Evolutionary conservation across 2,888 invertebrate species (phyloP).

Genomic region (Cheilosia soror): DNA sequence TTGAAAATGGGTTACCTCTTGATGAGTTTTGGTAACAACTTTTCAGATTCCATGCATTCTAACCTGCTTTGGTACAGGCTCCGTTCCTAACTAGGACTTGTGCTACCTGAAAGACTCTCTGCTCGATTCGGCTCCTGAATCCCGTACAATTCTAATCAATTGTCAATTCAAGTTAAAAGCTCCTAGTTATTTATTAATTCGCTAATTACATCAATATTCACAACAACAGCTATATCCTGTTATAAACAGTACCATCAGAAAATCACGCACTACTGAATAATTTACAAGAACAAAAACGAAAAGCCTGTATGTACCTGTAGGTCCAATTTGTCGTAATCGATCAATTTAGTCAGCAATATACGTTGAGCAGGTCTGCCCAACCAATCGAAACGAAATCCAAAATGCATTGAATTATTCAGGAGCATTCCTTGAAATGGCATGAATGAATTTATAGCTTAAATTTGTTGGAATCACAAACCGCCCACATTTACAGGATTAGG

Average conservation of each 20-base stretch:
- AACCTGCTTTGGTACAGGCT: no score
- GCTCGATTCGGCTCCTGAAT: no score
- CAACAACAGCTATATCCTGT: no score
- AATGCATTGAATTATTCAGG: conserved; percentile 54
- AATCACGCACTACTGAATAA: conserved; percentile 21
- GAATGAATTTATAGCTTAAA: conserved; percentile 25
- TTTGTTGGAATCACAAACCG: conserved; percentile 3
- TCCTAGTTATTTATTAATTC: no score
- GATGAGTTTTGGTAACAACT: no score
- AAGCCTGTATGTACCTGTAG: background rate
- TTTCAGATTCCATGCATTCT: no score
- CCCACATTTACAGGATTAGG: background rate
- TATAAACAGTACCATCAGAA: no score
- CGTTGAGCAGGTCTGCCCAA: background rate
- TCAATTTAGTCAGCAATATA: conserved; percentile 29
- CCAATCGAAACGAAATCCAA: conserved; percentile 9
- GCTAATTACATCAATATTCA: no score
- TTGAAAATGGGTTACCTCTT: no score
- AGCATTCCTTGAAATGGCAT: conserved; percentile 23
- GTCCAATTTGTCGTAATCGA: conserved; percentile 38
- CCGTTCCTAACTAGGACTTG: no score
- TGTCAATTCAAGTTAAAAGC: background rate
- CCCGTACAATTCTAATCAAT: no score
- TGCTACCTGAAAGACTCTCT: no score
- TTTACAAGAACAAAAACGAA: conserved; percentile 6